These are phyloP conservation scores for Calycopis cecrops DNA, from an alignment of 1,140 invertebrate genomes.

Conservation along the genomic window DNA sequence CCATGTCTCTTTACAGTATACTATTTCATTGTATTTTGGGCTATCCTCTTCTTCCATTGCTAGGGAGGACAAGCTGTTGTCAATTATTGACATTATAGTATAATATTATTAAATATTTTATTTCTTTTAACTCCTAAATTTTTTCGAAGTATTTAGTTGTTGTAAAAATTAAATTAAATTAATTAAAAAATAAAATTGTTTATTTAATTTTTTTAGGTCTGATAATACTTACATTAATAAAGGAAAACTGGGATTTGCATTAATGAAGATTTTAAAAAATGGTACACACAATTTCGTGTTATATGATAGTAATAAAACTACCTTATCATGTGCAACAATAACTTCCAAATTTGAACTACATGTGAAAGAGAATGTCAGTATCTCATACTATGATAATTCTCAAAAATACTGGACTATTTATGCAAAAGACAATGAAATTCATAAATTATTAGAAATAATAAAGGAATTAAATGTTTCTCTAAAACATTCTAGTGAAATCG, in stretches of 20 bases:
- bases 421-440: conserved; percentile 42
- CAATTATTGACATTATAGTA: too few relatives aligned
- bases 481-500: conserved; percentile 25
- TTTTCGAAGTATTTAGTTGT: too few relatives aligned
- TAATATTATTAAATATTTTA: too few relatives aligned
- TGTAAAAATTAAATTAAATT: too few relatives aligned
- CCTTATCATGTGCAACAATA: conserved; percentile 47
- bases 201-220: conserved; percentile 38
- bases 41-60: too few relatives aligned
- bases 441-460: conserved; percentile 40
- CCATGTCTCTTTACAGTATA: too few relatives aligned
- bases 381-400: conserved; percentile 55
- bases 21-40: too few relatives aligned
- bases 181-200: conserved; percentile 15
- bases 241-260: conserved; percentile 56
- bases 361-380: conserved; percentile 42
- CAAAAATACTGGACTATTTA: conserved; percentile 56
- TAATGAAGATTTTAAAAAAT: conserved; percentile 47
- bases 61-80: too few relatives aligned
- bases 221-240: conserved; percentile 42
- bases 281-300: conserved; percentile 45
- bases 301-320: conserved; percentile 57
- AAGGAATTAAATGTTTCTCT: conserved; percentile 36
- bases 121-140: too few relatives aligned
- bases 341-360: conserved; percentile 37